Evolutionary conservation across 2,888 invertebrate genomes (phyloP), one percentile per base, ranked within the genome.

Genomic region (Meghimatium bilineatum): DNA sequence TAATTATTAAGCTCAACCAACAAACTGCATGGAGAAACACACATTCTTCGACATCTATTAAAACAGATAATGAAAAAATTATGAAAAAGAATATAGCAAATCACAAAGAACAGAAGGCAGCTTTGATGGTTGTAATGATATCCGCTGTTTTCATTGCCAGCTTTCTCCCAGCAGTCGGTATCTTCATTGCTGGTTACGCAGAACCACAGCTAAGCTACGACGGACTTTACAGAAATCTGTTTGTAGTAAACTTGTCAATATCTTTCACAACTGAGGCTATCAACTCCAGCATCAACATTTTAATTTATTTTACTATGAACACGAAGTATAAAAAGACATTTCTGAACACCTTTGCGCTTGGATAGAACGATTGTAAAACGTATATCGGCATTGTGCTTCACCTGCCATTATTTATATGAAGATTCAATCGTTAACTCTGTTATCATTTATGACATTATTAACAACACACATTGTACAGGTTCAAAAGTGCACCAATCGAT

Each of bases 211-310:
- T 77, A 0, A 56, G 34, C 29, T 77, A 60, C 60, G 77, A 63
- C 12, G 77, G 77, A 10, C 2, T 49, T 1, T 60, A 76, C 12
- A 76, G 56, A 36, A 63, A 76, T 56, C 23, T 76, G 10, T 56
- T 76, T 36, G 14, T 76, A 23, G 60, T 29, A 14, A 38, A 32
- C 20, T 12, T 76, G 60, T 56, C 60, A 23, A 23, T 36, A 17
- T 36, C 36, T 32, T 63, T 36, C 26, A 76, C 36, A 36, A 26
- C 63, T 12, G 76, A 76, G 34, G 36, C 34, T 17, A 76, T 76
- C 20, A 76, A 76, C 36, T 56, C 76, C 26, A 60, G 60, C 26
- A 76, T 76, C 34, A 76, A 76, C n/a, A 76, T 76, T 14, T 76
- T 76, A 12, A 32, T 60, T 2, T 76, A 76, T 60, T 38, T 76